These are phyloP conservation scores for Drosophila micromelanica DNA, from an alignment of 1,140 invertebrate genomes.

Conservation along the genomic window DNA sequence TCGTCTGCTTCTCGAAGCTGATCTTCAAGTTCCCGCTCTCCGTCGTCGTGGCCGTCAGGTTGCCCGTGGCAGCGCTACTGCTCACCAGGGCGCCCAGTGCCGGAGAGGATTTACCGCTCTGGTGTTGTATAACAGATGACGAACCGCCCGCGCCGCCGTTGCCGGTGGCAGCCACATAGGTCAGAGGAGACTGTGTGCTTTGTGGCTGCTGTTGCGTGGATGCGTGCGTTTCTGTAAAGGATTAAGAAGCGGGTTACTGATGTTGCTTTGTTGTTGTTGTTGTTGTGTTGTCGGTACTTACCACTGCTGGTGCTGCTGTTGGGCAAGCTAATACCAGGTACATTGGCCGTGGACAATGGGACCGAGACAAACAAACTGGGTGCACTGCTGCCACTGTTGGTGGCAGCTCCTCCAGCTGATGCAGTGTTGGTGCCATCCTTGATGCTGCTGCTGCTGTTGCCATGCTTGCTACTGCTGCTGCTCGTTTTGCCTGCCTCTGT, in stretches of 20 bases:
- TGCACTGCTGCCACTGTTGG: conserved; percentile 50
- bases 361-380: conserved; percentile 83
- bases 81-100: conserved; percentile 60
- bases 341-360: conserved; percentile 82
- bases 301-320: conserved; percentile 47
- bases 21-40: conserved; percentile 85
- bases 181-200: conserved; percentile 18
- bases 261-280: neutral
- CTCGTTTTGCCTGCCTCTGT: conserved; percentile 51
- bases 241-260: neutral
- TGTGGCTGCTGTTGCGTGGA: conserved; percentile 38
- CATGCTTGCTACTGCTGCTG: conserved; percentile 52
- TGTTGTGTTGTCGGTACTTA: conserved; percentile 13
- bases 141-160: conserved; percentile 16
- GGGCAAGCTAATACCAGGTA: conserved; percentile 84
- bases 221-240: conserved; percentile 37
- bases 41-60: conserved; percentile 76
- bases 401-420: conserved; percentile 13
- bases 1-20: conserved; percentile 85
- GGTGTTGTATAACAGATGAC: conserved; percentile 63
- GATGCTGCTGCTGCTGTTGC: conserved; percentile 37
- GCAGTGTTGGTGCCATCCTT: conserved; percentile 39
- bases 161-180: conserved; percentile 20
- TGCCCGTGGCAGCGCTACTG: conserved; percentile 50
- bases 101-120: conserved; percentile 78